These are phyloP conservation scores for Hyla sarda DNA, from an alignment of 2,113 vertebrate genomes.

Conservation along the genomic window DNA sequence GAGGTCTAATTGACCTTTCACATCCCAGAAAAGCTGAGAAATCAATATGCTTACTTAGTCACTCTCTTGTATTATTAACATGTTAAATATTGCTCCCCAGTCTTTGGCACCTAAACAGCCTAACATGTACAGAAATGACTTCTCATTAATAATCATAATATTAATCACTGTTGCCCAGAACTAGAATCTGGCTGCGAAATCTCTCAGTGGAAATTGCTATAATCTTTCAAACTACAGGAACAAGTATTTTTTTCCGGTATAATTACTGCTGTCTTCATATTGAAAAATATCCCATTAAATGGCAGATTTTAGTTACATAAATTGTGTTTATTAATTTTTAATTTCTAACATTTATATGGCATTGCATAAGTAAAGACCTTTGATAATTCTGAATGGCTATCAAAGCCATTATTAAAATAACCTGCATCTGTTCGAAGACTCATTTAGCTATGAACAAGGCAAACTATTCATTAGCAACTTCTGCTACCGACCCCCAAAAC, in stretches of 20 bases:
- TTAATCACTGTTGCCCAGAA: conserved; percentile 97
- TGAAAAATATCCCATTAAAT: conserved; percentile 97
- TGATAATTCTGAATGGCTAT: conserved; percentile 91
- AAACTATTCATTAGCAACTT: conserved; percentile 73
- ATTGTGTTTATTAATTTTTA: conserved; percentile 96
- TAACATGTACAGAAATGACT: conserved; percentile 88
- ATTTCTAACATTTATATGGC: conserved; percentile 81
- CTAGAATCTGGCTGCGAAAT: conserved; percentile 95
- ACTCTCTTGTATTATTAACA: conserved; percentile 83
- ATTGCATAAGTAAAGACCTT: conserved; percentile 89
- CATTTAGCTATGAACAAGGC: conserved; percentile 74
- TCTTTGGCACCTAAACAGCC: conserved; percentile 81
- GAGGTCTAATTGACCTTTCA: conserved; percentile 83
- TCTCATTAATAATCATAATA: conserved; percentile 95
- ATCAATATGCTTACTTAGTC: conserved; percentile 81
- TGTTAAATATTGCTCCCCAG: conserved; percentile 76
- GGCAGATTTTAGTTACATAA: conserved; percentile 90
- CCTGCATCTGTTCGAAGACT: conserved; percentile 73
- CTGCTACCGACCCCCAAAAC: conserved; percentile 57
- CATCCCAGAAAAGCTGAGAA: conserved; percentile 75
- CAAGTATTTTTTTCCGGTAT: conserved; percentile 88
- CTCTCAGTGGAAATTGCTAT: conserved; percentile 98
- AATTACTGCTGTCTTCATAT: conserved; percentile 96
- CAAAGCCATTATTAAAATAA: conserved; percentile 87
- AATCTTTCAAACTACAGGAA: conserved; percentile 96